Conservation (phyloP, 2,888 invertebrate genomes). For the Trichopoda pennipes region DNA sequence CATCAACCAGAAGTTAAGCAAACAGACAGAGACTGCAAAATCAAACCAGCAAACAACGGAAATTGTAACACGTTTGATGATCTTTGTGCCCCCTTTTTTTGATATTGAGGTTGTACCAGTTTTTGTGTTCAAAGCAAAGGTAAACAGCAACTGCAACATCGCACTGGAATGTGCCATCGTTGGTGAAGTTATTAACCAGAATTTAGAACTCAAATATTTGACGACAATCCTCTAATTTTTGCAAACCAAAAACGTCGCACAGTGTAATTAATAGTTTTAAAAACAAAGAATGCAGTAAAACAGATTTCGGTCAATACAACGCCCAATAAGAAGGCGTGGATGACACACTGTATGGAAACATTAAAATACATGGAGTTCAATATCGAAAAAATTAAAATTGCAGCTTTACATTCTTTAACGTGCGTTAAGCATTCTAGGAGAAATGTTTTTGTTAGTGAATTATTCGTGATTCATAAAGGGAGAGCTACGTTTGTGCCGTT, state of each 20-base stretch:
- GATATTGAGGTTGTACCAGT: no score
- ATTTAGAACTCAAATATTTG: slow-evolving; percentile 36
- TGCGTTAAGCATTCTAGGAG: no score
- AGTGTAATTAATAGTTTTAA: background rate
- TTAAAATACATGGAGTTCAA: no score
- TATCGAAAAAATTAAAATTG: no score
- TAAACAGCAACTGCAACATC: slow-evolving; percentile 16
- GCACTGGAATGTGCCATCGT: slow-evolving; percentile 58
- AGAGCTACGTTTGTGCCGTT: no score
- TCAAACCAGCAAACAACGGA: slow-evolving; percentile 59
- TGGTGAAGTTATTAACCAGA: slow-evolving; percentile 34
- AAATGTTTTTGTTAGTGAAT: no score
- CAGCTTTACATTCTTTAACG: no score
- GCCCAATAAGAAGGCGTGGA: background rate
- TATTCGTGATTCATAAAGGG: no score
- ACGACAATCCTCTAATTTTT: slow-evolving; percentile 42
- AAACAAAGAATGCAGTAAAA: background rate
- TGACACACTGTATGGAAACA: no score
- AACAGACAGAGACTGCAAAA: slow-evolving; percentile 44
- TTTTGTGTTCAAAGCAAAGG: background rate
- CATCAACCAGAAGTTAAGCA: slow-evolving; percentile 27
- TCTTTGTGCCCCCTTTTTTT: slow-evolving; percentile 47
- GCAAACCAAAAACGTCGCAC: background rate
- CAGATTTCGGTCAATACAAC: background rate
- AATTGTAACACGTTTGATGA: slow-evolving; percentile 67